Evolutionary conservation across 2,797 vertebrate genomes (phyloP), one percentile per base, ranked within the genome.

Genomic region (Gadopsis marmoratus): DNA sequence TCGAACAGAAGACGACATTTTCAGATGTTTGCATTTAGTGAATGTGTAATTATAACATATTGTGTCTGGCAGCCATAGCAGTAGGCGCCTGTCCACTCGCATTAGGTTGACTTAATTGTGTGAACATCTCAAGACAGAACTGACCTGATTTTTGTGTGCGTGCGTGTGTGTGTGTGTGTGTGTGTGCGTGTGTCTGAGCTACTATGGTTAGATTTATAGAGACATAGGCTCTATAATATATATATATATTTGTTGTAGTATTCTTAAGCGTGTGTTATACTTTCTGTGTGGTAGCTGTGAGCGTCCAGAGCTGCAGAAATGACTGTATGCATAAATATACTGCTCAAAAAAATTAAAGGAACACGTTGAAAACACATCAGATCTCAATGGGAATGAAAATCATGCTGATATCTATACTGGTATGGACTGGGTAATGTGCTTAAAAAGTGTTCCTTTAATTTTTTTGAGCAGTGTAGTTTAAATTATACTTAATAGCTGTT

Each of bases 1-100:
- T 83, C 47, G 61, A 76, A 89, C 74, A 85, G 81, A 85, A 80
- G 92, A 89, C 74, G 88, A 91, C 90, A 91, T 92, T 92, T 90
- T 92, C 83, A 91, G 85, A 94, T 91, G 91, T 93, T 94, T 95
- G 94, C 93, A 94, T 95, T 94, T 94, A 91, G 82, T 95, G 93
- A 95, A 94, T 94, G 86, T 88, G 89, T 94, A 90, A 95, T 94
- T 93, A 94, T 83, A 86, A 86, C 86, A 91, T 88, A 94, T 95
- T 95, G 94, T 95, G 90, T 83, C 33, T 77, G 78, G 76, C 76
- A 84, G 90, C 92, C 88, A 79, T 84, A 65, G 85, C 83, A 87
- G 83, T 89, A 74, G 91, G 87, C 69, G 92, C 91, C 91, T 95
- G 94, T 95, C 94, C 89, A 87, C 90, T 94, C 91, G 78, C 93